Base-by-base conservation (phyloP, 2,888 invertebrate species). In the Ptycholaimellus sp. region DNA sequence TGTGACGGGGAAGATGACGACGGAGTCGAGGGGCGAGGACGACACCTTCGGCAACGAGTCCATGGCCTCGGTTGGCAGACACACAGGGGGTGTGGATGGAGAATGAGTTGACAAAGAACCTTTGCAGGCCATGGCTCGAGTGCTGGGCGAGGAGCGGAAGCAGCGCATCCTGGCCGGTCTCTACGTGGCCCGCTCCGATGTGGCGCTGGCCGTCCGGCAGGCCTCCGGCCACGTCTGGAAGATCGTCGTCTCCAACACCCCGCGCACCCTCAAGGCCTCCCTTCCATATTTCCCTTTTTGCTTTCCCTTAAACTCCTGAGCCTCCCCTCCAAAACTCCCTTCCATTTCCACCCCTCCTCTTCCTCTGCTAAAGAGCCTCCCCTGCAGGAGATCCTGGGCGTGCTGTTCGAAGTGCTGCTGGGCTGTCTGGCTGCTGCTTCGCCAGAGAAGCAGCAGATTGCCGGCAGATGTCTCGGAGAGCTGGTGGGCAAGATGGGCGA, bases 191-290 rank as follows among this genome's bases (percentile, higher is more conserved):
- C 68, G 93, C 38, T 85, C 85, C 36, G 93, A 96, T 57, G 85
- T 87, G 1, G 83, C 90, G 2, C 66, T 90, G 35, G 79, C 85
- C 75, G 93, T 93, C 19, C 71, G 93, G 0, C 93, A 93, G 65
- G 81, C 90, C 0, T 87, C 96, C 7, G 69, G 90, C 39, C 96
- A 96, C 60, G 93, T 96, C 1, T 96, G 96, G 96, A 96, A 96
- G 68, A 81, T 93, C 46, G 85, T 96, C 2, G 93, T 96, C 2
- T 80, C 87, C 1, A 93, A 96, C 59, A 96, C 93, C 0, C 93
- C 93, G 1, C 72, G 83, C 58, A 93, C 93, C 0, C 66, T 96
- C 31, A 70, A 83, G n/a, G n/a, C n/a, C n/a, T n/a, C n/a, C n/a
- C n/a, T n/a, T n/a, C n/a, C n/a, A n/a, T n/a, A n/a, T n/a, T n/a